A percentile compares a stretch with the other conserved stretches of the same genome.
Evolutionary conservation across 1,140 invertebrate genomes (phyloP).

Genomic region (Notospermus geniculatus): DNA sequence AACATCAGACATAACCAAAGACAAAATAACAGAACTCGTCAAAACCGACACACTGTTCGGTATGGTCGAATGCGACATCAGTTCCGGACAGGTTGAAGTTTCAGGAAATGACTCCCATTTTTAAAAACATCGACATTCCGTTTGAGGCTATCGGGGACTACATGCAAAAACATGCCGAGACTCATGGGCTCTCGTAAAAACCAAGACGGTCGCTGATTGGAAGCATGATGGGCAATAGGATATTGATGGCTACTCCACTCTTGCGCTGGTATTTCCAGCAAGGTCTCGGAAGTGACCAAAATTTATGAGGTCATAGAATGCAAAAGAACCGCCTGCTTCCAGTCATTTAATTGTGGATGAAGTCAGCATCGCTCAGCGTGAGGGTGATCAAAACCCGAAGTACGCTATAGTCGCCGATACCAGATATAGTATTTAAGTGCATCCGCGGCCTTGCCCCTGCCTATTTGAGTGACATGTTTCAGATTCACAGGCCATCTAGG

Average conservation of each 20-base stretch:
- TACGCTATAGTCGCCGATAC: slow-evolving; percentile 30
- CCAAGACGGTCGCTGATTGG: slow-evolving; percentile 23
- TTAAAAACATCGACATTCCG: slow-evolving; percentile 21
- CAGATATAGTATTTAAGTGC: too few species aligned
- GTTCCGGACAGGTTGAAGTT: too few species aligned
- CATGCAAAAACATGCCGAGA: slow-evolving; percentile 23
- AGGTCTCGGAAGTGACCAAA: slow-evolving; percentile 22
- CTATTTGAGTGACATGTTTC: too few species aligned
- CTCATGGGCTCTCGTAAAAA: slow-evolving; percentile 17
- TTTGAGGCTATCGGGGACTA: slow-evolving; percentile 21
- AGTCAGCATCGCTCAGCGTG: slow-evolving; percentile 23
- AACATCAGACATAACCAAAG: too few species aligned
- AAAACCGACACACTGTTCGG: too few species aligned
- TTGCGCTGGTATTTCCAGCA: slow-evolving; percentile 30
- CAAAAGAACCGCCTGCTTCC: slow-evolving; percentile 8
- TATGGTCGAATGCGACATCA: too few species aligned
- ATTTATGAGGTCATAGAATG: slow-evolving; percentile 33
- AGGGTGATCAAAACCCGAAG: slow-evolving; percentile 20
- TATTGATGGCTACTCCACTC: slow-evolving; percentile 27
- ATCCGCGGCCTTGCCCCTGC: too few species aligned
- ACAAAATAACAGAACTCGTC: too few species aligned
- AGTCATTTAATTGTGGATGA: slow-evolving; percentile 16
- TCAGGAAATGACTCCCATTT: slow-evolving; percentile 21
- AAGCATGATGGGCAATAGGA: slow-evolving; percentile 21
- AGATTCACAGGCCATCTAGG: too few species aligned